Conservation (phyloP, 2,888 invertebrate species). For the Caradrina kadenii region DNA sequence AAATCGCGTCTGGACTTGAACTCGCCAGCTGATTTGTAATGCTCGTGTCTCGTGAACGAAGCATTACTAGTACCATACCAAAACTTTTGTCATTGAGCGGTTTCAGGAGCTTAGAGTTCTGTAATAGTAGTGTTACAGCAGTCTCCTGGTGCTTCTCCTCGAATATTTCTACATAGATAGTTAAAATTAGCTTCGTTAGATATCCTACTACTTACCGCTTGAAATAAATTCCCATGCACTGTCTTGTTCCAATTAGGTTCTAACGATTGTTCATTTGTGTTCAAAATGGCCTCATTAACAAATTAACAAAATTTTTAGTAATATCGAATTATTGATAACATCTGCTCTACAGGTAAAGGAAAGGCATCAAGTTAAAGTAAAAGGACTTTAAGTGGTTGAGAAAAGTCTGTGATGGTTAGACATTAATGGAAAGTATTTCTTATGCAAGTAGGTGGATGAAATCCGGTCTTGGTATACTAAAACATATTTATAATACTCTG, state of each 20-base stretch:
- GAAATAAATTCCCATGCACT: slow-evolving; percentile 23
- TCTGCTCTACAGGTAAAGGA: slow-evolving; percentile 58
- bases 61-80: no score
- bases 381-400: slow-evolving; percentile 56
- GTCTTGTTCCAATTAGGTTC: slow-evolving; percentile 20
- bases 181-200: slow-evolving; percentile 1
- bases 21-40: slow-evolving; percentile 83
- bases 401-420: slow-evolving; percentile 62
- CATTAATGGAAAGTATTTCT: slow-evolving; percentile 42
- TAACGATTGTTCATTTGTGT: slow-evolving; percentile 32
- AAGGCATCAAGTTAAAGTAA: slow-evolving; percentile 53
- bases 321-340: slow-evolving; percentile 49
- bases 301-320: slow-evolving; percentile 6
- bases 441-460: slow-evolving; percentile 50
- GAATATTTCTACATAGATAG: slow-evolving; percentile 34
- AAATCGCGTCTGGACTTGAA: slow-evolving; percentile 84
- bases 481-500: slow-evolving; percentile 30
- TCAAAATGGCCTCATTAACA: slow-evolving; percentile 37
- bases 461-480: slow-evolving; percentile 40
- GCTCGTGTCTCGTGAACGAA: slow-evolving; percentile 29
- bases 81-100: slow-evolving; percentile 8
- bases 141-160: background rate
- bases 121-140: background rate
- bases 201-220: slow-evolving; percentile 20
- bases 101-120: slow-evolving; percentile 16